phyloP scores from a whole-genome alignment of 35 echinoderm and acorn worm genomes.

The Eucidaris tribuloides region DNA sequence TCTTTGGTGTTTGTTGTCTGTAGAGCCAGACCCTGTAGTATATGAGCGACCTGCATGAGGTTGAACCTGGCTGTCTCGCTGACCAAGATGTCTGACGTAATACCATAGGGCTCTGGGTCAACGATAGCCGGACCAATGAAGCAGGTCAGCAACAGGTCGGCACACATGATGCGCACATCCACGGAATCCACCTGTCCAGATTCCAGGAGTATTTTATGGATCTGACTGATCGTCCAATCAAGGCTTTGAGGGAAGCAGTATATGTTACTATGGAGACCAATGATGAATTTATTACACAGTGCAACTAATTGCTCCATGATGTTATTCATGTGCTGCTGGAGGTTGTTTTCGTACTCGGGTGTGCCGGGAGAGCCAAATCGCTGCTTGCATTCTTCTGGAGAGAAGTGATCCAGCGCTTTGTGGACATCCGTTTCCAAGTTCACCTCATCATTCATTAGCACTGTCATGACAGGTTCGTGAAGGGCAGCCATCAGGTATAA shows the following conservation, averaged over 20 bases:
- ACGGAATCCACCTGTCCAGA: constrained; percentile 54
- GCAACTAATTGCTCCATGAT: constrained; percentile 64
- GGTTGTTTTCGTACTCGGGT: constrained; percentile 51
- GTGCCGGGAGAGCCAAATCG: constrained; percentile 65
- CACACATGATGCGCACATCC: constrained; percentile 83
- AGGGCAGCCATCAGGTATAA: constrained; percentile 93
- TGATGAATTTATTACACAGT: constrained; percentile 88
- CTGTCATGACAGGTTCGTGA: constrained; percentile 91
- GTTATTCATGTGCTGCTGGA: constrained; percentile 60
- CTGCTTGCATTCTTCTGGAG: constrained; percentile 65
- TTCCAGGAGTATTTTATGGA: constrained; percentile 76
- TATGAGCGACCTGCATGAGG: constrained; percentile 95
- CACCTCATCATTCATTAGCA: constrained; percentile 88
- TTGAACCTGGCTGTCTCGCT: constrained; percentile 91
- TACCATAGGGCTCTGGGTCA: constrained; percentile 87
- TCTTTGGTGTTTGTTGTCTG: constrained; percentile 20
- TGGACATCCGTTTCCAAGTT: constrained; percentile 78
- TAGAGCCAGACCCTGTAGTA: constrained; percentile 82
- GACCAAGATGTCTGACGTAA: constrained; percentile 89
- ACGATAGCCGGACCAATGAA: constrained; percentile 95
- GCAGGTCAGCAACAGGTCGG: constrained; percentile 73
- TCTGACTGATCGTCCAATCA: constrained; percentile 89
- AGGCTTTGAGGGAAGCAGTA: constrained; percentile 95
- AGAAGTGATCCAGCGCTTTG: constrained; percentile 78
- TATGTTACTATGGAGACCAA: constrained; percentile 66